These are phyloP conservation scores for Tokudaia tokunoshimensis DNA, from an alignment of 2,797 vertebrate genomes.

Conservation along the genomic window DNA sequence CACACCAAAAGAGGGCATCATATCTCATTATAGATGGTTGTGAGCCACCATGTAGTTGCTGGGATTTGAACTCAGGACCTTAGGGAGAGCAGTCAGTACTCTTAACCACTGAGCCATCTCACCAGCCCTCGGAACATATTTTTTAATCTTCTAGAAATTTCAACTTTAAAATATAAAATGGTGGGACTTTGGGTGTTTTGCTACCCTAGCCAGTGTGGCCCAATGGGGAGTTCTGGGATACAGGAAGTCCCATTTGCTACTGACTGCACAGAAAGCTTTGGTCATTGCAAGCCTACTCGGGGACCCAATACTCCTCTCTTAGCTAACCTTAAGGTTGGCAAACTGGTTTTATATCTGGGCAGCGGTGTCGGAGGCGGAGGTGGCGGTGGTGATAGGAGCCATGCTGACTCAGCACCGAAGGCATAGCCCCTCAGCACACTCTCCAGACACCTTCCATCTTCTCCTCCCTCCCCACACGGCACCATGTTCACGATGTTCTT, in stretches of 20 bases:
- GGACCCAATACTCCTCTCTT: neutral
- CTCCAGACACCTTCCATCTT: neutral
- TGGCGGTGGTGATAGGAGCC: neutral
- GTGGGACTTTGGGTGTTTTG: neutral
- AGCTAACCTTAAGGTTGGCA: neutral
- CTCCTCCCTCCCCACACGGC: neutral
- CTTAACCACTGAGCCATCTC: too few relatives aligned
- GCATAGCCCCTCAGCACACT: neutral
- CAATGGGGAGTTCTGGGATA: too few relatives aligned
- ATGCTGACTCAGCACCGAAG: neutral
- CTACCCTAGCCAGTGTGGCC: too few relatives aligned
- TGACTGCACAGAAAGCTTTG: neutral
- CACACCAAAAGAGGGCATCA: too few relatives aligned
- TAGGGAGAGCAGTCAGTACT: too few relatives aligned
- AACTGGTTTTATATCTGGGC: neutral
- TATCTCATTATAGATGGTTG: too few relatives aligned
- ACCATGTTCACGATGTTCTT: too few relatives aligned
- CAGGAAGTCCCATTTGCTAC: neutral
- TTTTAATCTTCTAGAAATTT: conserved; percentile 15
- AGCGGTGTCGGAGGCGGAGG: neutral
- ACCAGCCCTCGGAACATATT: too few relatives aligned
- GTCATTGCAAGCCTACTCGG: neutral
- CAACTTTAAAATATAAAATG: neutral
- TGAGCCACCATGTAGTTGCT: too few relatives aligned
- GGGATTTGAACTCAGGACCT: too few relatives aligned